phyloP scores from a whole-genome alignment of 2,113 vertebrate species.

The Thinocorus orbignyianus region DNA sequence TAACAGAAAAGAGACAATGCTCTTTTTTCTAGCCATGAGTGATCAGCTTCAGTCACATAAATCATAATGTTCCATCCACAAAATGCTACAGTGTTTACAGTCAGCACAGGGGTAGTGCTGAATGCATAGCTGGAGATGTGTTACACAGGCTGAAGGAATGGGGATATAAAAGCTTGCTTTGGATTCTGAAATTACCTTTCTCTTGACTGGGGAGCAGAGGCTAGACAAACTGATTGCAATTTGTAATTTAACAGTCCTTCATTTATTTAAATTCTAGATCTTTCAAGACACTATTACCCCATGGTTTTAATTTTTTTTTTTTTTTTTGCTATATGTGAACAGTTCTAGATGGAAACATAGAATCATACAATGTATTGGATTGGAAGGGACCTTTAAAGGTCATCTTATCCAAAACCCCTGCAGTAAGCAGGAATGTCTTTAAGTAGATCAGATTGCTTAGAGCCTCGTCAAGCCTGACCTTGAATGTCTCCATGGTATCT shows the following conservation, averaged over 20 bases:
- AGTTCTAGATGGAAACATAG: background rate
- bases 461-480: no score
- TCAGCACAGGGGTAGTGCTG: background rate
- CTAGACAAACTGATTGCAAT: background rate
- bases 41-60: background rate
- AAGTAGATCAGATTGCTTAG: no score
- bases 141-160: background rate
- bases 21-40: background rate
- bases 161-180: background rate
- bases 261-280: background rate
- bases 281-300: background rate
- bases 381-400: no score
- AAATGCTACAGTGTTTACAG: background rate
- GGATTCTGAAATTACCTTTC: background rate
- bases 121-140: background rate
- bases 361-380: no score
- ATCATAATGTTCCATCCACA: background rate
- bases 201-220: background rate
- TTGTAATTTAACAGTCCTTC: background rate
- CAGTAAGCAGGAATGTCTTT: no score
- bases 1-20: background rate
- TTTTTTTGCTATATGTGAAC: background rate
- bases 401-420: no score
- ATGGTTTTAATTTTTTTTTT: background rate
- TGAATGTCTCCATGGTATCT: background rate